Conservation (phyloP, 2,888 invertebrate species). For the Lamellibrachia satsuma region DNA sequence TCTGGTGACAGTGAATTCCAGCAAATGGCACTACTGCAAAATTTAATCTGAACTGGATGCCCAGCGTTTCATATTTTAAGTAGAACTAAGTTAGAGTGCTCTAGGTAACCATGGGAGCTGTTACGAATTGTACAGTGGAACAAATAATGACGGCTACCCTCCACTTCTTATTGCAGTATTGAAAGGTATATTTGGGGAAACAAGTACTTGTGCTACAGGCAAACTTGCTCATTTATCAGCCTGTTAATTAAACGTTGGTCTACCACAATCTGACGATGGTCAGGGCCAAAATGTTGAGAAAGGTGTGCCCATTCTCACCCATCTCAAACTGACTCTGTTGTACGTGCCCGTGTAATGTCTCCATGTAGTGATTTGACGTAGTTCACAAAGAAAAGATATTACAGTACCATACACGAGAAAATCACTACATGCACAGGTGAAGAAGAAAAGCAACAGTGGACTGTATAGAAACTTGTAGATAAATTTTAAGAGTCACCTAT, state of each 20-base stretch:
- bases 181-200: background rate
- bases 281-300: background rate
- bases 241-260: background rate
- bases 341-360: constrained; percentile 1
- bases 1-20: background rate
- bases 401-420: background rate
- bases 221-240: background rate
- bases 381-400: constrained; percentile 1
- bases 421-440: background rate
- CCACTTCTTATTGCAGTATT: background rate
- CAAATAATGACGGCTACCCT: background rate
- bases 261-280: background rate
- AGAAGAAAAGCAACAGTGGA: background rate
- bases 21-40: background rate
- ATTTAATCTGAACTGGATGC: background rate
- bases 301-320: background rate
- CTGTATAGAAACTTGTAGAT: constrained; percentile 3
- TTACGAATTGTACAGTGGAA: background rate
- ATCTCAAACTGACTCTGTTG: background rate
- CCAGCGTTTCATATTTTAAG: background rate
- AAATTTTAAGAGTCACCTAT: constrained; percentile 4
- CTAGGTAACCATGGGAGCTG: constrained; percentile 7
- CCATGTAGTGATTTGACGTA: constrained; percentile 1
- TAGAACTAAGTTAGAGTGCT: constrained; percentile 13
- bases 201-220: background rate